Evolutionary conservation across 2,888 invertebrate genomes (phyloP), one percentile per base, ranked within the genome.

Genomic region (Tenthredo amoena): DNA sequence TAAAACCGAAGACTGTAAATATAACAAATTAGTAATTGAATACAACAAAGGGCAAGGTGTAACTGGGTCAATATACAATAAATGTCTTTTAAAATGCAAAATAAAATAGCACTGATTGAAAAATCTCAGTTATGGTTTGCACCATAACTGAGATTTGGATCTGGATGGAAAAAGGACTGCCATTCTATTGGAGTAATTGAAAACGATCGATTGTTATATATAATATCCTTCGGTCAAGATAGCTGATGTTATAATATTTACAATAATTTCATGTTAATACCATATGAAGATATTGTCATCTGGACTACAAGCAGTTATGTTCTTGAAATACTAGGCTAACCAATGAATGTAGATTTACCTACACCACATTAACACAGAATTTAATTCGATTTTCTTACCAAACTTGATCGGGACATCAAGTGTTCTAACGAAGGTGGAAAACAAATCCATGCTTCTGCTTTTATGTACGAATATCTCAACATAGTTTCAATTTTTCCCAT

Each of bases 401-500:
- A 81, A 62, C 62, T 81, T 40, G 81, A 50, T 18, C 15, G 2
- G 26, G 77, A 31, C 62, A 81, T 40, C 62, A 81, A 81, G 40
- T 62, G 62, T 58, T 37, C 26, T 26, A 81, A 81, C 12, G 21
- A 3, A 58, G 85, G 68, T 50, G 90, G 90, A 88, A 89, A 90
- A 87, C 92, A 92, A 43, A 92, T 86, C 87, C 91, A 91, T 82
- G 93, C 86, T 18, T 91, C 89, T 6, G 91, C 89, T 43, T 89
- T 37, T 21, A 84, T 84, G 72, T 93, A 88, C 47, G 87, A 87
- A 87, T 91, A 88, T 85, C 90, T 89, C 82, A 93, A 87, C 58
- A 93, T 62, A 71, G 93, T 92, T 9, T 91, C 87, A 58, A 94
- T 88, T 90, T 93, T 93, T 43, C 88, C 87, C 88, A 92, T 90